Evolutionary conservation across 2,888 invertebrate genomes (phyloP), one percentile per base, ranked within the genome.

Genomic region (Amiota communis): DNA sequence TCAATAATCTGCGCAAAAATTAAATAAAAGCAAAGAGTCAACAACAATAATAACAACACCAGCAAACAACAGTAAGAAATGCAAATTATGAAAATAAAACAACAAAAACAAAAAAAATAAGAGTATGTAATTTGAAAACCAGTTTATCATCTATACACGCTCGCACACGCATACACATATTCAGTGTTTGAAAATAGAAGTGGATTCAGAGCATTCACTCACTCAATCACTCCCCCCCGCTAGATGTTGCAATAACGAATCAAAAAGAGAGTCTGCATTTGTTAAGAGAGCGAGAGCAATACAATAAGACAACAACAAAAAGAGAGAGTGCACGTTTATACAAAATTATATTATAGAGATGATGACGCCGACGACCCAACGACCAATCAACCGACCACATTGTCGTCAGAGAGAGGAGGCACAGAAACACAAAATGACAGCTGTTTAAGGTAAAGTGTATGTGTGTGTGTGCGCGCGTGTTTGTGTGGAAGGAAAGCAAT

Each of bases 91-190:
- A 65, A 70, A 80, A 72, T 73, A 79, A 70, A n/a, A 11, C 56
- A 76, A 71, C 71, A 76, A 79, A 65, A 76, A 72, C 74, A 80
- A 80, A 81, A 76, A 83, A 81, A 84, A 85, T 85, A 84, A 85
- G 84, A 53, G 53, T 53, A n/a, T n/a, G n/a, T n/a, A 53, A 36
- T 77, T 76, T 61, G 75, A 85, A 53, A 83, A 83, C 83, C 85
- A 81, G 83, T 83, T 83, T 85, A 36, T 47, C 48, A 20, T 48
- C 9, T 64, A 13, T 36, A 72, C 2, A 71, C 46, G 3, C 23
- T 2, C 20, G 15, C 47, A 63, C 48, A 72, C 73, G 67, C 59
- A 71, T 15, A 51, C 71, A 69, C 46, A 63, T 20, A 20, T 15
- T 13, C 57, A 10, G 57, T 15, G 57, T 57, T 57, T 57, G 57